Evolutionary conservation across 1,140 invertebrate species (phyloP).

Genomic region (Drosophila willistoni): DNA sequence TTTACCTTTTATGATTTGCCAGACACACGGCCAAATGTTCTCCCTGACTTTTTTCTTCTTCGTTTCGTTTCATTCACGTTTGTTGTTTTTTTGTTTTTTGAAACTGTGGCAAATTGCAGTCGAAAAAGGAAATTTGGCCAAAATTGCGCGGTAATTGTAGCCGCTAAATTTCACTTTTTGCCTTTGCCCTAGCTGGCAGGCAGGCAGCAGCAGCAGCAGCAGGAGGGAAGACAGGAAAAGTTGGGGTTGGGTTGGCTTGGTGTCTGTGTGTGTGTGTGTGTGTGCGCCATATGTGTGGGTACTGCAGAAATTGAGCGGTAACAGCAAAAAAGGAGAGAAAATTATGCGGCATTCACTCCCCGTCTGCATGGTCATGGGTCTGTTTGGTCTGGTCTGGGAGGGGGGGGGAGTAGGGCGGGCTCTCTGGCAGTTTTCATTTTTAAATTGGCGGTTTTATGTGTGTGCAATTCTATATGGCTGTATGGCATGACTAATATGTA

Average conservation of each 20-base stretch:
- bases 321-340: slow-evolving; percentile 45
- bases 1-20: slow-evolving; percentile 63
- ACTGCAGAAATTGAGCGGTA: slow-evolving; percentile 71
- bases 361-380: not conserved
- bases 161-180: slow-evolving; percentile 81
- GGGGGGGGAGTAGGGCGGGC: slow-evolving; percentile 27
- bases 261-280: not conserved
- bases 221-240: not conserved
- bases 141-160: slow-evolving; percentile 80
- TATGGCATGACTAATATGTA: slow-evolving; percentile 57
- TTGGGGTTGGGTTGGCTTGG: not conserved
- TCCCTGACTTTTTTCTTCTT: not conserved
- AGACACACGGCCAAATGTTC: slow-evolving; percentile 13
- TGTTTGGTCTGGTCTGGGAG: slow-evolving; percentile 7
- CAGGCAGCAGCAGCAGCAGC: not conserved
- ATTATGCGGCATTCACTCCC: slow-evolving; percentile 69
- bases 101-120: slow-evolving; percentile 75
- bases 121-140: slow-evolving; percentile 69
- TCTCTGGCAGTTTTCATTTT: slow-evolving; percentile 76
- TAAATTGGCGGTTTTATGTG: slow-evolving; percentile 81
- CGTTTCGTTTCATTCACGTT: not conserved
- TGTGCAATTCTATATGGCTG: slow-evolving; percentile 63
- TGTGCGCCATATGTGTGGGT: slow-evolving; percentile 50
- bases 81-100: slow-evolving; percentile 46
- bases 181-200: slow-evolving; percentile 7